phyloP scores from a whole-genome alignment of 2,888 invertebrate species.

The Pycnomerus fuliginosus region DNA sequence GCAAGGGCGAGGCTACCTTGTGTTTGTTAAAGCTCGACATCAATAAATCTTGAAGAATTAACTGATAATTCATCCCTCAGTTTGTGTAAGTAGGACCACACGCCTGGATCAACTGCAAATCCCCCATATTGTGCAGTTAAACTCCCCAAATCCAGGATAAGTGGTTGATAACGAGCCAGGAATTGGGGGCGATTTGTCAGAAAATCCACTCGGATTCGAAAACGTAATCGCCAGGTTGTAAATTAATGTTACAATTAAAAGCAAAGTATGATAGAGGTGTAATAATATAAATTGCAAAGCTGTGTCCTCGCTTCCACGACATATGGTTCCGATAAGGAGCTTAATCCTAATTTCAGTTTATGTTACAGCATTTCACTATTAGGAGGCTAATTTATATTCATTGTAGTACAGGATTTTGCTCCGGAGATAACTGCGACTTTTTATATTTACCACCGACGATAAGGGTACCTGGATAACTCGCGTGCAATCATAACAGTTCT shows the following conservation, averaged over 20 bases:
- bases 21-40: not conserved
- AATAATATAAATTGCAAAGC: slow-evolving; percentile 21
- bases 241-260: slow-evolving; percentile 15
- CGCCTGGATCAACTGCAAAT: slow-evolving; percentile 3
- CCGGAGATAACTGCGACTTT: slow-evolving; percentile 10
- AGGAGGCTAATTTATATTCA: slow-evolving; percentile 32
- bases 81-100: not conserved
- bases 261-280: slow-evolving; percentile 13
- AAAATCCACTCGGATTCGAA: slow-evolving; percentile 7
- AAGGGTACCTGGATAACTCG: not conserved
- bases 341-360: slow-evolving; percentile 23
- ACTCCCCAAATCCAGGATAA: slow-evolving; percentile 9
- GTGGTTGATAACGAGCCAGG: slow-evolving; percentile 13
- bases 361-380: slow-evolving; percentile 30
- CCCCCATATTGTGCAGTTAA: slow-evolving; percentile 9
- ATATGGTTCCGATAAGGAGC: slow-evolving; percentile 22
- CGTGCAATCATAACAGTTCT: too few species aligned
- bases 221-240: slow-evolving; percentile 11
- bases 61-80: slow-evolving; percentile 2
- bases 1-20: slow-evolving; percentile 2
- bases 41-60: slow-evolving; percentile 11
- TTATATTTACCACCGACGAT: slow-evolving; percentile 8
- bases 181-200: slow-evolving; percentile 8
- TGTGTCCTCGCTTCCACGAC: slow-evolving; percentile 18
- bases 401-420: slow-evolving; percentile 17